Evolutionary conservation across 2,888 invertebrate species (phyloP).

Genomic region (Kryphioiulus occultus): DNA sequence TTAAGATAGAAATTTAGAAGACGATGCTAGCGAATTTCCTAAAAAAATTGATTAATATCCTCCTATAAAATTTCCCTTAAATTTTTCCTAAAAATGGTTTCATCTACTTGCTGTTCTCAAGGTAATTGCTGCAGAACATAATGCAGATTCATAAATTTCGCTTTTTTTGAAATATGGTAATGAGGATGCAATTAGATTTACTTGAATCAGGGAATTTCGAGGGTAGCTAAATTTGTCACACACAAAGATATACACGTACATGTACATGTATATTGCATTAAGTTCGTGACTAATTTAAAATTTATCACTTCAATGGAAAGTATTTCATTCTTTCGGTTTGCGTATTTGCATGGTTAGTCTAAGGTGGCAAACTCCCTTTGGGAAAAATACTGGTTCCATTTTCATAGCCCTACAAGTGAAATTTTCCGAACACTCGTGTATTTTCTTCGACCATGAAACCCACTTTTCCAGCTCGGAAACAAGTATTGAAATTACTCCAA

Average conservation of each 20-base stretch:
- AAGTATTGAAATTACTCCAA: neutral
- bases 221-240: neutral
- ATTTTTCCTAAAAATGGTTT: neutral
- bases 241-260: no score
- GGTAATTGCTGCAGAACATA: no score
- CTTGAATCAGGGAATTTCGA: neutral
- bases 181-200: neutral
- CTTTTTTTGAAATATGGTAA: no score
- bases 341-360: neutral
- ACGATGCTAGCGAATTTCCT: neutral
- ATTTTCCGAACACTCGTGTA: neutral
- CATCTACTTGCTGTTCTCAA: neutral
- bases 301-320: neutral
- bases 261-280: neutral
- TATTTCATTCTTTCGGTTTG: neutral
- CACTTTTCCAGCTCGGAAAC: neutral
- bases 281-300: neutral
- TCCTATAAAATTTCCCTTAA: no score
- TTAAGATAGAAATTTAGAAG: no score
- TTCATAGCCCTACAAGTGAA: neutral
- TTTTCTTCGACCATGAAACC: neutral
- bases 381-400: no score
- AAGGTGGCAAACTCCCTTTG: neutral
- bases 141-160: no score
- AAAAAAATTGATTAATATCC: neutral